Evolutionary conservation across 2,888 invertebrate species (phyloP), one percentile per base, ranked within the genome.

Genomic region (Eupithecia insigniata): DNA sequence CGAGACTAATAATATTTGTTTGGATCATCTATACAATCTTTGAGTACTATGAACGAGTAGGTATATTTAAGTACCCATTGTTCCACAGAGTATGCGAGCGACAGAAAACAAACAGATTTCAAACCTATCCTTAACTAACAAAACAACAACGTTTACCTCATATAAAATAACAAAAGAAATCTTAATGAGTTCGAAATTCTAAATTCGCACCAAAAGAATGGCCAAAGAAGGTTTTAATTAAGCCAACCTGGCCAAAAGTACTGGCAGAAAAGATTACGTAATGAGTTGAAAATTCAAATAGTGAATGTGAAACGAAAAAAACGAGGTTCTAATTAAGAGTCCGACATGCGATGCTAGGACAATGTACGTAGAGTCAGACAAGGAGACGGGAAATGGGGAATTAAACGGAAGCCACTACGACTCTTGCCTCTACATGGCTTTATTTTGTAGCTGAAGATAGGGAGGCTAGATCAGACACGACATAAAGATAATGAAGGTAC

Each of bases 351-450:
- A 8, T 34, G 30, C 58, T 46, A 36, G 62, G 36, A 5, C 43
- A 64, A 65, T 30, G 65, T 55, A 55, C 43, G 12, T 65, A 64
- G 55, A 66, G 62, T 30, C 70, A n/a, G n/a, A 67, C 70, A 26
- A 71, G 70, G 67, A 73, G 70, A 73, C 43, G 74, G 78, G 75
- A 76, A 76, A 60, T 67, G 26, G 84, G 84, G 79, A 82, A 82
- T 80, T 78, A 76, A 78, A 62, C 79, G 80, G 82, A 82, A 78
- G 76, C 77, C 70, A 67, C 79, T 78, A 74, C 75, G 78, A 70
- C 73, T 64, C 39, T 65, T 75, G 78, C 69, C 72, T 64, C 28
- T 61, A 46, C 46, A 65, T 36, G 71, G 46, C 68, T 71, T 66
- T 70, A 71, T 68, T 72, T 71, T 60, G 71, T 73, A 55, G 68